Conservation (phyloP, 2,113 vertebrate genomes). For the Platichthys stellatus region DNA sequence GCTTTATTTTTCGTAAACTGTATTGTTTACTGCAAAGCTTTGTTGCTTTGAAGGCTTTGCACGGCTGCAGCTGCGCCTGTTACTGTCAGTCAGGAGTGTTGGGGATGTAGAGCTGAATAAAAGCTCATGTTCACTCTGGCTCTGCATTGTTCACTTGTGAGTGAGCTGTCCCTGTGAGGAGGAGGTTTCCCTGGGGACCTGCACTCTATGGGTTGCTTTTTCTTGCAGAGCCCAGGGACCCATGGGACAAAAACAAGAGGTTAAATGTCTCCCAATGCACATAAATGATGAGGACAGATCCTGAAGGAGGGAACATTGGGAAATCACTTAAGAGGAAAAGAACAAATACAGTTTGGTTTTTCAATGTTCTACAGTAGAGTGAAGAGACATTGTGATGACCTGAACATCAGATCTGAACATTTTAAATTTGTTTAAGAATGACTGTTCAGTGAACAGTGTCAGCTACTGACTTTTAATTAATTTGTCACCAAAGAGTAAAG, state of each 20-base stretch:
- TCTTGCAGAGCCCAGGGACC: conserved; percentile 71
- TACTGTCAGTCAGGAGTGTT: not conserved
- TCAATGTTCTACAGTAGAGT: too few relatives aligned
- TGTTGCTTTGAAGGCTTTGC: not conserved
- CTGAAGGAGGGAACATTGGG: conserved; percentile 5
- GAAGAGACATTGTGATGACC: too few relatives aligned
- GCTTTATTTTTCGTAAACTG: not conserved
- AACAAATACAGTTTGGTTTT: too few relatives aligned
- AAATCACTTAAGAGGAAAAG: too few relatives aligned
- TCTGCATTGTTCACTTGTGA: not conserved
- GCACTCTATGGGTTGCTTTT: not conserved
- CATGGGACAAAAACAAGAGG: conserved; percentile 37
- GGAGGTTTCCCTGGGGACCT: conserved; percentile 38
- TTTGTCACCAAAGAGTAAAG: too few relatives aligned
- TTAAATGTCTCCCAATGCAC: conserved; percentile 10
- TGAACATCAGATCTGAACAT: too few relatives aligned
- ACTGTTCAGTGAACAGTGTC: too few relatives aligned
- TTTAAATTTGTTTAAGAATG: too few relatives aligned
- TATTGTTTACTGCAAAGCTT: not conserved
- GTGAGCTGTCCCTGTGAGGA: conserved; percentile 22
- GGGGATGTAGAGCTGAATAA: not conserved
- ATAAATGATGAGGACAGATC: conserved; percentile 14
- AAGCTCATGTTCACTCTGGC: not conserved
- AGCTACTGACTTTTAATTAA: too few relatives aligned
- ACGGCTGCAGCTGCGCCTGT: not conserved